A percentile compares a stretch with the other conserved stretches of the same genome.
Conservation (phyloP, 2,113 vertebrate species). For the Columba janthina region DNA sequence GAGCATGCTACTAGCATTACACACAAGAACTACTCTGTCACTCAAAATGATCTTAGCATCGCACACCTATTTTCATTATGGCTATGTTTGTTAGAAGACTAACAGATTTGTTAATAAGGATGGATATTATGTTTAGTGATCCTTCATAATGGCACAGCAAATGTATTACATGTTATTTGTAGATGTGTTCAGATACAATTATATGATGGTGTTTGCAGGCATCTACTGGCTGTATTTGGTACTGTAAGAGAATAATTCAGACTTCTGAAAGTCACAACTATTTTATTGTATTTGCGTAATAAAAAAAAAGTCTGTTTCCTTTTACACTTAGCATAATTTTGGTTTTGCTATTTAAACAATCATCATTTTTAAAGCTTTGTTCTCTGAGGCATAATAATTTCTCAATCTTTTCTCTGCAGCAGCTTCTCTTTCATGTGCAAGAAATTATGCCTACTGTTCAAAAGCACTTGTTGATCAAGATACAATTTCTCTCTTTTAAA, state of each 20-base stretch:
- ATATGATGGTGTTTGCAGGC: constrained; percentile 82
- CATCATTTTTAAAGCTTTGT: background rate
- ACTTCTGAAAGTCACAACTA: background rate
- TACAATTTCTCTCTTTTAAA: background rate
- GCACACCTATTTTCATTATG: background rate
- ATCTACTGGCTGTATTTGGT: constrained; percentile 80
- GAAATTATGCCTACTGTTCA: background rate
- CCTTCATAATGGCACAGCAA: background rate
- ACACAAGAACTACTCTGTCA: background rate
- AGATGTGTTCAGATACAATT: background rate
- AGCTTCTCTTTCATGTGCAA: background rate
- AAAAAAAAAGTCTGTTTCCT: background rate
- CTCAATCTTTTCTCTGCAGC: background rate
- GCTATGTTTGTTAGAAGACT: background rate
- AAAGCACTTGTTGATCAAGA: background rate
- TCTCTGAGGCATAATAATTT: background rate
- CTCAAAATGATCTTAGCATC: background rate
- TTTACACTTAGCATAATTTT: background rate
- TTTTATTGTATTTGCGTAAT: background rate
- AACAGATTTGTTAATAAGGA: background rate
- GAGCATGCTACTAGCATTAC: background rate
- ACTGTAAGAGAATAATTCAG: constrained; percentile 36
- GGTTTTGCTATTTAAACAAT: background rate
- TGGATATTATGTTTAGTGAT: background rate
- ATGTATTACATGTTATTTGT: background rate